These are phyloP conservation scores for Cephalotes varians DNA, from an alignment of 2,888 invertebrate genomes.

Conservation along the genomic window DNA sequence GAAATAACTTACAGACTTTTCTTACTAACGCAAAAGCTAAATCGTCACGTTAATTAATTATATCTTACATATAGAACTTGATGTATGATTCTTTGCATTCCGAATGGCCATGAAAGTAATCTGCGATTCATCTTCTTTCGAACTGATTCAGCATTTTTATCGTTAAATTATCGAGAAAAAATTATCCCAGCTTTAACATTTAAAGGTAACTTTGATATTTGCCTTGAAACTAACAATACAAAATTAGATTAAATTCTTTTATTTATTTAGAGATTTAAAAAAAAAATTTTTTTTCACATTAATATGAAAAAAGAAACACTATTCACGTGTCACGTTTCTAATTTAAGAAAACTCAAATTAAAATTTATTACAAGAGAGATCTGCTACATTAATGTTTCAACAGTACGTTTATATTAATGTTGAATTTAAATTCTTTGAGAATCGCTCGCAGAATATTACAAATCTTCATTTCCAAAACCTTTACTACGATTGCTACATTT, in stretches of 20 bases:
- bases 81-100: conserved; percentile 14
- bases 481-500: neutral
- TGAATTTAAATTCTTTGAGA: neutral
- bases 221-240: neutral
- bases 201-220: neutral
- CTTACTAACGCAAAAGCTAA: conserved; percentile 13
- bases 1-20: neutral
- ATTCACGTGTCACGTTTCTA: neutral
- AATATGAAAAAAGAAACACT: neutral
- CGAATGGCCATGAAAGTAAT: neutral
- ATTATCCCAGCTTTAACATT: neutral
- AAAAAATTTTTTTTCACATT: neutral
- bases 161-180: neutral
- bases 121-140: conserved; percentile 7
- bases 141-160: conserved; percentile 2
- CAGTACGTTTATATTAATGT: neutral
- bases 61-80: neutral
- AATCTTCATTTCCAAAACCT: neutral
- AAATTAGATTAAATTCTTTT: neutral
- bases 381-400: conserved; percentile 1
- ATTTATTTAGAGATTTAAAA: neutral
- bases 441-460: neutral
- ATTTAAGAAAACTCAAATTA: neutral
- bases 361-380: neutral
- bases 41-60: conserved; percentile 22